A percentile compares a stretch with the other conserved stretches of the same genome.
Evolutionary conservation across 2,797 vertebrate species (phyloP).

Genomic region (Sylvia borin): DNA sequence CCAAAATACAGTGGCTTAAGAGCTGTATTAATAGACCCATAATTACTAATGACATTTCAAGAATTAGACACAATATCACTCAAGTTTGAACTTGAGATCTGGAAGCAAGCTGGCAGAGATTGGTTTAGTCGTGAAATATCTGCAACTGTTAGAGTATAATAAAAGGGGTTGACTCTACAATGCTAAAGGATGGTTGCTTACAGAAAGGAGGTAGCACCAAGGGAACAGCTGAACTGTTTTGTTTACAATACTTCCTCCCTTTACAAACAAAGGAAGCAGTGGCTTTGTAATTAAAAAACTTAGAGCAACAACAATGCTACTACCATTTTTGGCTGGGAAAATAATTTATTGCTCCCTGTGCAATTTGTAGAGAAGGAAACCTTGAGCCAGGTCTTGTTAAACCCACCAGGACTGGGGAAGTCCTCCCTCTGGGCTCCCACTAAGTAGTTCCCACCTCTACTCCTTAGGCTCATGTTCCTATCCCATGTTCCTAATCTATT

Average conservation of each 20-base stretch:
- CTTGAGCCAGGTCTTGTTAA: neutral
- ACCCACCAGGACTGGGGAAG: neutral
- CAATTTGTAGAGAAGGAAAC: neutral
- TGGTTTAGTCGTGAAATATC: neutral
- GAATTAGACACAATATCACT: neutral
- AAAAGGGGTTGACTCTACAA: neutral
- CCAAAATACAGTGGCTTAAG: neutral
- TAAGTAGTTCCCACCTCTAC: neutral
- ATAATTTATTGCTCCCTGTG: neutral
- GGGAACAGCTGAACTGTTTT: neutral
- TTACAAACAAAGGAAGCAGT: slow-evolving; percentile 11
- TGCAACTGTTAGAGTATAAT: neutral
- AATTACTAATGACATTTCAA: neutral
- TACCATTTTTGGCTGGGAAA: neutral
- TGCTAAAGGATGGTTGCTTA: neutral
- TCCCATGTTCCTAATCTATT: accelerated
- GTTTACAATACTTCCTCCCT: neutral
- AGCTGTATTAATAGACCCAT: neutral
- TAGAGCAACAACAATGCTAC: neutral
- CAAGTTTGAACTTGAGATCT: neutral
- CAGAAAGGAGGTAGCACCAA: neutral
- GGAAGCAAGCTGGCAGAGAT: neutral
- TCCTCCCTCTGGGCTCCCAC: neutral
- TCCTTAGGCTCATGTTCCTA: accelerated
- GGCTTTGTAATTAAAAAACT: neutral